These are phyloP conservation scores for Patiria miniata DNA, from an alignment of 35 echinoderm and acorn worm genomes.

Conservation along the genomic window DNA sequence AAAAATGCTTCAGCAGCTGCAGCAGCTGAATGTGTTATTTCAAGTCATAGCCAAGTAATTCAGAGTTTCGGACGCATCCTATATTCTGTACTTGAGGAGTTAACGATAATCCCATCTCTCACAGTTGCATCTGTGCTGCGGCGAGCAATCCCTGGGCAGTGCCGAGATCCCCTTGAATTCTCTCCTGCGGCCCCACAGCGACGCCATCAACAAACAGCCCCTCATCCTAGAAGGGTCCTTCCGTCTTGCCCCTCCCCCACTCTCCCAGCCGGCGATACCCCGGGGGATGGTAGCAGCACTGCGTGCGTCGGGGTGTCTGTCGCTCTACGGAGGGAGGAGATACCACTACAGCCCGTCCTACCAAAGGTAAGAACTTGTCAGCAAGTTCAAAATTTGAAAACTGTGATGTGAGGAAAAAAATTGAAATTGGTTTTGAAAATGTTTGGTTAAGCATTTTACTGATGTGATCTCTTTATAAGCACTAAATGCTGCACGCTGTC, in stretches of 20 bases:
- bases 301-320: conserved; percentile 81
- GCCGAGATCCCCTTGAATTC: conserved; percentile 43
- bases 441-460: too few relatives aligned
- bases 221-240: conserved; percentile 76
- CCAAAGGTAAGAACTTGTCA: conserved; percentile 48
- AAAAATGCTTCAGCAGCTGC: too few relatives aligned
- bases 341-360: conserved; percentile 47
- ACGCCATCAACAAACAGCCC: conserved; percentile 67
- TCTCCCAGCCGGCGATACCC: conserved; percentile 36
- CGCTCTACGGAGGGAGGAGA: conserved; percentile 77
- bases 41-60: too few relatives aligned
- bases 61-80: too few relatives aligned
- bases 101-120: not conserved
- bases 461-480: too few relatives aligned
- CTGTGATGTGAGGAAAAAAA: too few relatives aligned
- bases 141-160: conserved; percentile 80
- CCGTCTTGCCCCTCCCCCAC: conserved; percentile 53
- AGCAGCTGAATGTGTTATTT: too few relatives aligned
- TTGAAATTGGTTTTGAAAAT: too few relatives aligned
- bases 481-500: too few relatives aligned
- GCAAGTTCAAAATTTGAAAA: too few relatives aligned
- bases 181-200: conserved; percentile 55
- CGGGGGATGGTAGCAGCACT: conserved; percentile 32
- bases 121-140: conserved; percentile 90
- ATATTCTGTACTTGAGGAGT: too few relatives aligned